Base-by-base conservation (phyloP, 2,888 invertebrate genomes). In the Micropterix aruncella region DNA sequence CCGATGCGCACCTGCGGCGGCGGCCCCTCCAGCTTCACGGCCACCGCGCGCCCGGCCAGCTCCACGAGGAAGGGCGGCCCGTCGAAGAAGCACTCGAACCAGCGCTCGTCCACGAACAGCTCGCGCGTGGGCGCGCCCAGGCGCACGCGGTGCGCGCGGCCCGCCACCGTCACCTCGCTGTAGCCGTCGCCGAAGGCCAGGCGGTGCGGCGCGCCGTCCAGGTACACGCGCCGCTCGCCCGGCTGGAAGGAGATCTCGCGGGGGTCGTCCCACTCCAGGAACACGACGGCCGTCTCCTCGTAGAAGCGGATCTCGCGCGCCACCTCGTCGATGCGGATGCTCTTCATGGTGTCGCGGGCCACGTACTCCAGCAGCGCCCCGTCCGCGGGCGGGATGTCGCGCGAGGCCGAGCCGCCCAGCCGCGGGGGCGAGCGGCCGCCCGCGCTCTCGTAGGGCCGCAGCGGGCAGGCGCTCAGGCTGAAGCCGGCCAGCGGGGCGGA, bases 1-100 rank as follows among this genome's bases (percentile, higher is more conserved):
- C 93, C 88, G 47, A 97, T 91, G 60, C 88, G 87, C 1, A 97
- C 95, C 64, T 90, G 90, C 0, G 97, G 97, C 2, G 92, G 80
- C 0, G 92, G 90, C 0, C 95, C 95, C 54, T 88, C 87, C 5
- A 99, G 67, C 55, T 87, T 83, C 1, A 97, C 74, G 39, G 77
- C 69, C 48, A 86, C 78, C n/a, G 80, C 74, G 48, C 83, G 79
- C 1, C 83, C 84, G 46, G 85, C 83, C 36, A 96, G 74, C 38
- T 85, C 80, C 7, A 94, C 81, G 1, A 79, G 77, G 41, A 91
- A 76, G 1, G 90, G 83, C 40, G 87, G 83, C 1, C 92, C 93
- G 19, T 89, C 92, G 60, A 97, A 97, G 61, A 85, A 88, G 54
- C 92, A 89, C 59, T 94, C 94, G 60, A 83, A 94, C 72, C 89